These are phyloP conservation scores for Conus canariensis DNA, from an alignment of 2,888 invertebrate genomes.

Conservation along the genomic window DNA sequence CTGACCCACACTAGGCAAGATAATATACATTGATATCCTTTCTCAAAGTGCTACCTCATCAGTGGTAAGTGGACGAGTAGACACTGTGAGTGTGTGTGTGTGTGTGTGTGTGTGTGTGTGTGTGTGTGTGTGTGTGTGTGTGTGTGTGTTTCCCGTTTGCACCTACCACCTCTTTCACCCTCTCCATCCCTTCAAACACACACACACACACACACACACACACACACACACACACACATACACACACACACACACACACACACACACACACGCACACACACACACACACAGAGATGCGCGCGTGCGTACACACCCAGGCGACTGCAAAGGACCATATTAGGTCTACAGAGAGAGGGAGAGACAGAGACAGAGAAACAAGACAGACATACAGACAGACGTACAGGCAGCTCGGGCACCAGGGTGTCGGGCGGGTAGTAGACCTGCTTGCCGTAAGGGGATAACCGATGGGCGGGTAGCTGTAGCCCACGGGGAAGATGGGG, in stretches of 20 bases:
- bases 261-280: neutral
- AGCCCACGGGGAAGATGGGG: neutral
- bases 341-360: neutral
- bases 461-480: neutral
- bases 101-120: too few species aligned
- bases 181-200: too few species aligned
- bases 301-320: neutral
- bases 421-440: neutral
- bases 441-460: slow-evolving; percentile 10
- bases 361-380: neutral
- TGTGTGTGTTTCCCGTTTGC: too few species aligned
- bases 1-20: too few species aligned
- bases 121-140: too few species aligned
- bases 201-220: neutral
- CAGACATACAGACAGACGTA: neutral
- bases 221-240: neutral
- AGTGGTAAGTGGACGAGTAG: too few species aligned
- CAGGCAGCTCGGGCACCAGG: neutral
- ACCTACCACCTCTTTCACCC: too few species aligned
- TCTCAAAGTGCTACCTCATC: too few species aligned
- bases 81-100: too few species aligned
- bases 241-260: slow-evolving; percentile 6
- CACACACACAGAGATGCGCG: neutral
- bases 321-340: too few species aligned
- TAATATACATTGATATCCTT: too few species aligned